A percentile compares a stretch with the other conserved stretches of the same genome.
These are phyloP conservation scores for Macquaria ambigua DNA, from an alignment of 2,113 vertebrate species.

Conservation along the genomic window DNA sequence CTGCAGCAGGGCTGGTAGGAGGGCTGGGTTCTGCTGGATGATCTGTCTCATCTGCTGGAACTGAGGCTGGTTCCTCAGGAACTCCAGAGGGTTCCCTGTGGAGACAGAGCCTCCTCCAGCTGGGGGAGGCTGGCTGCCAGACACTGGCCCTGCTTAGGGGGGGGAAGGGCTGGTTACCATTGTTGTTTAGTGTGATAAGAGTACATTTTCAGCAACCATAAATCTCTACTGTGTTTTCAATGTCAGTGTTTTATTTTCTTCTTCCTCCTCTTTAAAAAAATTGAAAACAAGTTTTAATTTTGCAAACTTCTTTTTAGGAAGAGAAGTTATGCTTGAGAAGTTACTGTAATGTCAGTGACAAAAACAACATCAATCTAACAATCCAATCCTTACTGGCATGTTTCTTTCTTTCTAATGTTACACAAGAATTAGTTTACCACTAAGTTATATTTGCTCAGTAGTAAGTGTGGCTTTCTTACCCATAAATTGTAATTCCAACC, in stretches of 20 bases:
- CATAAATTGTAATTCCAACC: no score
- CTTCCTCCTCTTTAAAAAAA: background rate
- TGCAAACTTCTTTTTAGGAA: no score
- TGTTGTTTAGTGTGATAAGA: background rate
- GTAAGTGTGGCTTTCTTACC: no score
- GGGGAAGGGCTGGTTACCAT: background rate
- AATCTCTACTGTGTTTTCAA: background rate
- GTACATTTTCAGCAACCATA: background rate
- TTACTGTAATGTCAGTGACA: no score
- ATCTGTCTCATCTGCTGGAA: slow-evolving; percentile 88
- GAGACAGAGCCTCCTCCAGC: slow-evolving; percentile 40
- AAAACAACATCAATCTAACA: no score
- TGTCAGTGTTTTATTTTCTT: background rate
- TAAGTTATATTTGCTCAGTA: no score
- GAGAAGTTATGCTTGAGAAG: no score
- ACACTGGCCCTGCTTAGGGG: slow-evolving; percentile 46
- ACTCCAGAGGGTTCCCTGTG: slow-evolving; percentile 83
- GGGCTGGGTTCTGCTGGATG: slow-evolving; percentile 86
- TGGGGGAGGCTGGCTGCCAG: slow-evolving; percentile 50
- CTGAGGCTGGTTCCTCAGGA: slow-evolving; percentile 86
- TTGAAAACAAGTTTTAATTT: no score
- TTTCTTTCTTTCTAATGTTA: no score
- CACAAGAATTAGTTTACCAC: no score
- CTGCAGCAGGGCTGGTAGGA: slow-evolving; percentile 84
- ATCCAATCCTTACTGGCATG: no score